A percentile compares a stretch with the other conserved stretches of the same genome.
phyloP scores from a whole-genome alignment of 2,888 invertebrate species.

The Synanthedon myopaeformis region DNA sequence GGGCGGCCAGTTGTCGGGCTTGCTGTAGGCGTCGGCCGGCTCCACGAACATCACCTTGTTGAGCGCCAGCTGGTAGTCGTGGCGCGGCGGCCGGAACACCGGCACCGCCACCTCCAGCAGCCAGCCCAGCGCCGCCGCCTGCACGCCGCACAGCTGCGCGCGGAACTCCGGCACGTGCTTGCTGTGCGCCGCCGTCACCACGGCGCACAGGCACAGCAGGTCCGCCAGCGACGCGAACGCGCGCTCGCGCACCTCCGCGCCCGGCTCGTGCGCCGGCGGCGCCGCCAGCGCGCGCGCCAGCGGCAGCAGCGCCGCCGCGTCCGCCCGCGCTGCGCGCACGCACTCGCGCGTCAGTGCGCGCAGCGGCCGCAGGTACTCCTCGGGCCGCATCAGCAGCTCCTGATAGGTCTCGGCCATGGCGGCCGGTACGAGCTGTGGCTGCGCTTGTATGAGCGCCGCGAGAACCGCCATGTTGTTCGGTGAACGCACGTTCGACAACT shows the following conservation, averaged over 20 bases:
- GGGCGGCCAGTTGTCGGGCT: slow-evolving; percentile 90
- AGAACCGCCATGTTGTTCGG: slow-evolving; percentile 96
- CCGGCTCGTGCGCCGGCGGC: slow-evolving; percentile 71
- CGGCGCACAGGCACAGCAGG: slow-evolving; percentile 85
- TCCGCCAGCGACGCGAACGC: slow-evolving; percentile 88
- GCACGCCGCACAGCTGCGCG: slow-evolving; percentile 69
- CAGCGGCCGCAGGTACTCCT: slow-evolving; percentile 90
- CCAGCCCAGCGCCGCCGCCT: slow-evolving; percentile 90
- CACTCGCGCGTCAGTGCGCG: slow-evolving; percentile 90
- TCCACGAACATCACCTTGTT: slow-evolving; percentile 85
- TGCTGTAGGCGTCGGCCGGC: slow-evolving; percentile 83
- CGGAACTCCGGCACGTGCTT: slow-evolving; percentile 57
- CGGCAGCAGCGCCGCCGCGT: slow-evolving; percentile 82
- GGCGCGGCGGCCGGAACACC: slow-evolving; percentile 77
- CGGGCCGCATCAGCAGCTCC: slow-evolving; percentile 87
- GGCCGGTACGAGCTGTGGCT: slow-evolving; percentile 84
- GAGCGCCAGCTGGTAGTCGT: slow-evolving; percentile 81
- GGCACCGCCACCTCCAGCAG: slow-evolving; percentile 84
- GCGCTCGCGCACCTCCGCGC: slow-evolving; percentile 79
- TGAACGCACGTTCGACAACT: slow-evolving; percentile 90
- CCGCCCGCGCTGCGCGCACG: slow-evolving; percentile 83
- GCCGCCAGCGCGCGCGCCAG: slow-evolving; percentile 84
- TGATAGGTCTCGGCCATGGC: slow-evolving; percentile 86
- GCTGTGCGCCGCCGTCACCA: slow-evolving; percentile 77
- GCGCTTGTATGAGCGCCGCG: slow-evolving; percentile 87